Conservation (phyloP, 2,113 vertebrate genomes). For the Nothobranchius kuhntae region DNA sequence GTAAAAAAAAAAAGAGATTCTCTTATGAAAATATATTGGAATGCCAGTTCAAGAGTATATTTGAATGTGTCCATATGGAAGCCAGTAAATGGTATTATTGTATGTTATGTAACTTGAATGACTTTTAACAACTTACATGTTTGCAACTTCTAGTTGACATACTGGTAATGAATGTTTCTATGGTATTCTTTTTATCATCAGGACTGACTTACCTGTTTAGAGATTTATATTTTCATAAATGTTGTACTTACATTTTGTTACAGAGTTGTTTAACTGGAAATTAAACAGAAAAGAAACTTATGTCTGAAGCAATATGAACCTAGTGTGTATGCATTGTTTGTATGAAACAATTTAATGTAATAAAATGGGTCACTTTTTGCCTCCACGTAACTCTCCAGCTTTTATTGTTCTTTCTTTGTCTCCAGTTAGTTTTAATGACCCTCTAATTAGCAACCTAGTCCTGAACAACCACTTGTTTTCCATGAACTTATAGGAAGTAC, state of each 20-base stretch:
- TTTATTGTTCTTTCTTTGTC: not conserved
- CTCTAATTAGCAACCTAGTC: not conserved
- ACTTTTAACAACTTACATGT: slow-evolving; percentile 96
- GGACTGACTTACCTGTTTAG: slow-evolving; percentile 92
- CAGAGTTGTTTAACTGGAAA: slow-evolving; percentile 95
- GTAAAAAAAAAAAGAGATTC: slow-evolving; percentile 63
- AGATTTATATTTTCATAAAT: slow-evolving; percentile 99
- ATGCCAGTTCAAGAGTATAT: slow-evolving; percentile 83
- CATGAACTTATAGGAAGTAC: slow-evolving; percentile 16
- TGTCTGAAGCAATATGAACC: slow-evolving; percentile 93
- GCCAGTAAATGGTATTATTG: slow-evolving; percentile 84
- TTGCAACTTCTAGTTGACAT: slow-evolving; percentile 92
- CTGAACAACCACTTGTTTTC: not conserved
- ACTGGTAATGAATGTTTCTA: slow-evolving; percentile 99
- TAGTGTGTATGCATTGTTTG: slow-evolving; percentile 99
- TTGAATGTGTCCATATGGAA: slow-evolving; percentile 90
- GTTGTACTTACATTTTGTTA: slow-evolving; percentile 99
- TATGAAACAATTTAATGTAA: slow-evolving; percentile 90
- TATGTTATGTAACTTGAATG: slow-evolving; percentile 96
- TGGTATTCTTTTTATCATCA: slow-evolving; percentile 99
- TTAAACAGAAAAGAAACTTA: slow-evolving; percentile 79
- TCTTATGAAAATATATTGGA: slow-evolving; percentile 77
- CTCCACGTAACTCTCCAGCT: slow-evolving; percentile 44
- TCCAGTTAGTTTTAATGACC: not conserved
- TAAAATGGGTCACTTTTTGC: slow-evolving; percentile 83